Evolutionary conservation across 2,888 invertebrate genomes (phyloP), one percentile per base, ranked within the genome.

Genomic region (Theristus sp.): DNA sequence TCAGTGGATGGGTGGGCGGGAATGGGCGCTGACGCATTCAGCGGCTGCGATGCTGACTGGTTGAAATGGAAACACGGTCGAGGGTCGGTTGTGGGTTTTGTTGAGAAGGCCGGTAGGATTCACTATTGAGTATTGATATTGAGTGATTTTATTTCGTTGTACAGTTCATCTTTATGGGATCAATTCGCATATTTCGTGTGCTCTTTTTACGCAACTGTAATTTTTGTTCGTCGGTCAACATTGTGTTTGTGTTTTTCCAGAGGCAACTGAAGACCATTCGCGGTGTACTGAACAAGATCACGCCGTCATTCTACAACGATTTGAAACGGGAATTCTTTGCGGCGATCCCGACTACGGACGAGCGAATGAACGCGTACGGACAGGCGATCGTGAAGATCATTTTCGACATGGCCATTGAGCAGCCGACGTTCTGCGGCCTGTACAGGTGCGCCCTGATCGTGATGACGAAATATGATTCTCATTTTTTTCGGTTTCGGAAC

Each of bases 221-320:
- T n/a, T n/a, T n/a, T n/a, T n/a, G n/a, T n/a, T n/a, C n/a, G n/a
- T n/a, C n/a, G n/a, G n/a, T n/a, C n/a, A n/a, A n/a, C n/a, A n/a
- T n/a, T 6, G 6, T 38, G 38, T 38, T 38, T 38, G 38, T 38
- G 6, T 38, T 38, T 38, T 17, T 38, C 10, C 38, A 38, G 38
- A 38, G 17, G 17, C 17, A 13, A 22, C 10, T 28, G 60, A 68
- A 67, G 60, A 63, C 63, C 27, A 65, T 67, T 24, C 66, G 70
- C 26, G 62, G 68, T 24, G 56, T 70, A 26, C 64, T 70, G 60
- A 69, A 70, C 66, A 70, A 70, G 62, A 65, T 70, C 56, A 68
- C 70, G 10, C 70, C 69, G 10, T 66, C 65, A 20, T 66, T 66
- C 13, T 65, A 66, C 61, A 62, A 60, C 0, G 65, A 62, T 1